Conservation (phyloP, 2,113 vertebrate genomes). For the Atractosteus spatula region DNA sequence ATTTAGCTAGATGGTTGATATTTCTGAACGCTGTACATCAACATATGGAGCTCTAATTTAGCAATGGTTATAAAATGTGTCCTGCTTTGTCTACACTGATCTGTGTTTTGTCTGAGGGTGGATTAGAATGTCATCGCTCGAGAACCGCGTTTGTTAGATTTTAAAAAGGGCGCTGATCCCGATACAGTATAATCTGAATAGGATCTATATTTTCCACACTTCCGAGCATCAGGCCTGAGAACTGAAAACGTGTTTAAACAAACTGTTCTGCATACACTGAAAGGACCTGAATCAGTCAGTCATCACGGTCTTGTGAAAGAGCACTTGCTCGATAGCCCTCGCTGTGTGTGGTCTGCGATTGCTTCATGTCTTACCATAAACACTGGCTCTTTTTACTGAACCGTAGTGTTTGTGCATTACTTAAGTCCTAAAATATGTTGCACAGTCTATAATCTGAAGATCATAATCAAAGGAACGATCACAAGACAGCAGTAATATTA, state of each 20-base stretch:
- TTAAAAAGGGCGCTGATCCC: neutral
- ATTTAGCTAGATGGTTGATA: too few species aligned
- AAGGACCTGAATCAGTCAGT: constrained; percentile 58
- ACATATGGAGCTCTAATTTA: neutral
- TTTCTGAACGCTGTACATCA: neutral
- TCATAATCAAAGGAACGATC: neutral
- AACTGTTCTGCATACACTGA: constrained; percentile 43
- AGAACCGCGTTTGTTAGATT: neutral
- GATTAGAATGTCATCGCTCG: neutral
- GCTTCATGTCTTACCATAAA: constrained; percentile 60
- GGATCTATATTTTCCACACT: constrained; percentile 13
- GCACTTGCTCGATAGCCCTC: constrained; percentile 29
- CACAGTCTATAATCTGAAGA: neutral
- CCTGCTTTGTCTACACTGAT: neutral
- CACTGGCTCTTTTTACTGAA: constrained; percentile 55
- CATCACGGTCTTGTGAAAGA: constrained; percentile 31
- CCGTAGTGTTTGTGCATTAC: constrained; percentile 45
- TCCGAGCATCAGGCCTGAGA: constrained; percentile 27
- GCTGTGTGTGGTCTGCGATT: constrained; percentile 69
- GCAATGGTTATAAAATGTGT: neutral
- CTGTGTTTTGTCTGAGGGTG: constrained; percentile 16
- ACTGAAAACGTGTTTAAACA: constrained; percentile 40
- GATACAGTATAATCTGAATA: neutral
- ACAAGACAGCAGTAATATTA: neutral
- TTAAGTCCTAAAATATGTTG: constrained; percentile 52